Evolutionary conservation across 2,113 vertebrate species (phyloP), one percentile per base, ranked within the genome.

Genomic region (Eurypyga helias): DNA sequence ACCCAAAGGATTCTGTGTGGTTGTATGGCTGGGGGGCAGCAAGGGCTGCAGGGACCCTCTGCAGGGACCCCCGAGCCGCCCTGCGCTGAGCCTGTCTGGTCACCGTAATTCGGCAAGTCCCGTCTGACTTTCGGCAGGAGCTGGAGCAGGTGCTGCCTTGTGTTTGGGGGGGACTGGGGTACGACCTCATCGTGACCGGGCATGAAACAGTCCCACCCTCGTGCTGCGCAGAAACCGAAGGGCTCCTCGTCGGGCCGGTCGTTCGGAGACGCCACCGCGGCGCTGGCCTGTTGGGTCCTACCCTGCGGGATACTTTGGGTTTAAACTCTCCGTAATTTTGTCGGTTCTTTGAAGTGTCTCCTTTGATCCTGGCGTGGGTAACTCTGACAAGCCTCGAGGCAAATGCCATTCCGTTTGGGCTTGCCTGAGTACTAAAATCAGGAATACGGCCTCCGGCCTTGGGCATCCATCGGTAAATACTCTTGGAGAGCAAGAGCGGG

Each of bases 241-340:
- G 17, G 45, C 45, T 45, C 17, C 45, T 13, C 15, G 31, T 45
- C 19, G 76, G 2, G 17, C 41, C 29, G 49, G 41, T 8, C 12
- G 11, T 24, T 11, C 7, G 33, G 60, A 67, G 70, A 5, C 28
- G 5, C 41, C 28, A 0, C 46, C 18, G 1, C 45, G 36, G 61
- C 5, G 0, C 3, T 16, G 33, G 16, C 0, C 0, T 52, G 33
- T 5, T 65, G 2, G 52, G 15, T n/a, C 29, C 15, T 8, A 13
- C 45, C 60, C 51, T 12, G 33, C 15, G 4, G 46, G 23, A 33
- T 7, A 9, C 69, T 23, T 28, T 1, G 31, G 60, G 8, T 9
- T 51, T 31, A 41, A 46, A 14, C 29, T 41, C 66, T 41, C 23
- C n/a, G 43, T 33, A 11, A 58, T 43, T 10, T 29, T 12, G 13